A percentile compares a stretch with the other conserved stretches of the same genome.
Evolutionary conservation across 2,888 invertebrate species (phyloP).

Genomic region (Xestia ashworthii): DNA sequence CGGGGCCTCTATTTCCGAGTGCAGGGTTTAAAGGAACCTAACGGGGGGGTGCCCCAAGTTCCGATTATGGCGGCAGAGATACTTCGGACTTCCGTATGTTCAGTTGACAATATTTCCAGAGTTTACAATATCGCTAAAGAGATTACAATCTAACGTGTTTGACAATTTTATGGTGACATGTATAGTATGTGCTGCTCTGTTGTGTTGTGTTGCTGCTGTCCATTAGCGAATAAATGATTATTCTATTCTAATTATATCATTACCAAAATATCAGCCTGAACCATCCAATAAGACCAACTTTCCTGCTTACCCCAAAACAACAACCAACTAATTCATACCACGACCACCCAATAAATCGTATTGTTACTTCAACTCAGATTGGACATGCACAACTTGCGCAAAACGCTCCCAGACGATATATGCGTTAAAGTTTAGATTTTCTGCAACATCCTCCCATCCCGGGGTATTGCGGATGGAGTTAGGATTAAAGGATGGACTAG

Average conservation of each 20-base stretch:
- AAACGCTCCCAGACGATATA: slow-evolving; percentile 71
- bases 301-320: slow-evolving; percentile 1
- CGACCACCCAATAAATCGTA: slow-evolving; percentile 45
- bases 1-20: too few species aligned
- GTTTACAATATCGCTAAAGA: too few species aligned
- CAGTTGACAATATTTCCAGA: too few species aligned
- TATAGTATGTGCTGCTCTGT: too few species aligned
- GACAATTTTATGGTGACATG: too few species aligned
- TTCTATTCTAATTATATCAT: background rate
- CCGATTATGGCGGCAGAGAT: too few species aligned
- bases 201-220: too few species aligned
- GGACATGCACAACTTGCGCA: slow-evolving; percentile 46
- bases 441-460: slow-evolving; percentile 20
- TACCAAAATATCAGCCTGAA: background rate
- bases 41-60: too few species aligned
- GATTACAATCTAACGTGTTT: too few species aligned
- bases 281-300: background rate
- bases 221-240: too few species aligned
- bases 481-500: slow-evolving; percentile 59
- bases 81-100: too few species aligned
- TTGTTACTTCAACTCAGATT: slow-evolving; percentile 47
- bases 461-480: slow-evolving; percentile 41
- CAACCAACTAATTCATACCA: slow-evolving; percentile 44
- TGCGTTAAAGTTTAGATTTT: slow-evolving; percentile 69
- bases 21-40: too few species aligned